phyloP scores from a whole-genome alignment of 2,113 vertebrate species.

The Cyprinus carpio region DNA sequence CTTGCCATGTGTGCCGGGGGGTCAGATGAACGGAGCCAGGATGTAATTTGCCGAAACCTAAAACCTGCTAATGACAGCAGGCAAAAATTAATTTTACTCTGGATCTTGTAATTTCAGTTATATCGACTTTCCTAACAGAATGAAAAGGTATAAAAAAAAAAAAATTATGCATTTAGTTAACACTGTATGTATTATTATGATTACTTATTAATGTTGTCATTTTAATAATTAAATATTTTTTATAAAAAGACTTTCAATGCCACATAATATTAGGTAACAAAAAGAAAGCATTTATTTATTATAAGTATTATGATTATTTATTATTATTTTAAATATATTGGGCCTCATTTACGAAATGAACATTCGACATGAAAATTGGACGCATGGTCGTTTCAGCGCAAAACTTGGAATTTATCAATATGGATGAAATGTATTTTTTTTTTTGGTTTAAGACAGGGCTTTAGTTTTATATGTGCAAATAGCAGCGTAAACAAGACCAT shows the following conservation, averaged over 20 bases:
- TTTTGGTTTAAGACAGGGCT: too few species aligned
- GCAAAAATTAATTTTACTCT: slow-evolving; percentile 31
- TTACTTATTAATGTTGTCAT: not conserved
- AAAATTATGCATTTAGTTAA: not conserved
- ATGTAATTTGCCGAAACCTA: slow-evolving; percentile 43
- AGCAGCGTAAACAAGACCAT: too few species aligned
- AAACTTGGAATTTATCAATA: too few species aligned
- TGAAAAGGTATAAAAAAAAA: not conserved
- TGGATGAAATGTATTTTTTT: too few species aligned
- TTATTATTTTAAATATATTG: not conserved
- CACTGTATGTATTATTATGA: not conserved
- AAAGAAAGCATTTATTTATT: too few species aligned
- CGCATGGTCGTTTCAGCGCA: too few species aligned
- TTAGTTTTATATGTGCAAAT: too few species aligned
- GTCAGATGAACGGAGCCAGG: slow-evolving; percentile 38
- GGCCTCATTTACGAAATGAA: too few species aligned
- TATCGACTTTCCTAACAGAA: slow-evolving; percentile 20
- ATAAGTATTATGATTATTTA: not conserved
- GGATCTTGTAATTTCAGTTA: slow-evolving; percentile 31
- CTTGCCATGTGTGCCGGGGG: slow-evolving; percentile 13
- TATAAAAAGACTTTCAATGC: too few species aligned
- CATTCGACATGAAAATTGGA: too few species aligned
- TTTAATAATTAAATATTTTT: too few species aligned
- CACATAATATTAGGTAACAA: too few species aligned
- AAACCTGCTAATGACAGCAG: slow-evolving; percentile 37